Percentiles rank a stretch among this genome's conserved stretches.
Evolutionary conservation across 2,113 vertebrate genomes (phyloP).

Genomic region (Vidua chalybeata): DNA sequence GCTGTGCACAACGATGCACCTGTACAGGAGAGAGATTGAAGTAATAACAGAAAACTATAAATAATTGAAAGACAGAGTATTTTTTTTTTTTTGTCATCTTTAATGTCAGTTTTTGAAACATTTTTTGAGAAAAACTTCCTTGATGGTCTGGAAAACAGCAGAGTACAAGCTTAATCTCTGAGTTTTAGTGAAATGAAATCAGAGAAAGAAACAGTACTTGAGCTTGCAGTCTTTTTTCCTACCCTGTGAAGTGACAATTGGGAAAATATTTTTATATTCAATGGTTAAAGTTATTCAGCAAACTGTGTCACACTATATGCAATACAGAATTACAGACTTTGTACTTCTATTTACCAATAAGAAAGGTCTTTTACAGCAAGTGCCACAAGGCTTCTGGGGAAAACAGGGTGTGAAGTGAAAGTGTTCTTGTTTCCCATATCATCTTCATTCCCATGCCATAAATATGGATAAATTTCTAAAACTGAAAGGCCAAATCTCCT

Average conservation of each 20-base stretch:
- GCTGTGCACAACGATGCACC: slow-evolving; percentile 7
- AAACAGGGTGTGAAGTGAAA: neutral
- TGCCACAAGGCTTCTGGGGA: neutral
- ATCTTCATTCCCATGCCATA: neutral
- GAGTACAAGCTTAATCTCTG: neutral
- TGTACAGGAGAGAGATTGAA: slow-evolving; percentile 26
- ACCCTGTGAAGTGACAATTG: neutral
- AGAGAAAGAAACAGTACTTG: neutral
- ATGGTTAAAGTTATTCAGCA: neutral
- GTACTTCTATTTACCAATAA: neutral
- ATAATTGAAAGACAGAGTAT: neutral
- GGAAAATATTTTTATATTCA: slow-evolving; percentile 42
- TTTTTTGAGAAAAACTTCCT: neutral
- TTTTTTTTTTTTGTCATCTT: neutral
- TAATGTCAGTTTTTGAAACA: slow-evolving; percentile 4
- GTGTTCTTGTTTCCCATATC: neutral
- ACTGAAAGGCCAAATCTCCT: neutral
- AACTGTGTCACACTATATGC: neutral
- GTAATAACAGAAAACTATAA: neutral
- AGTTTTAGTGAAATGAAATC: neutral
- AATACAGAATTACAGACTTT: neutral
- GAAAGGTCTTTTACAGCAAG: neutral
- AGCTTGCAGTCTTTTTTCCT: neutral
- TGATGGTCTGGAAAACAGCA: slow-evolving; percentile 8
- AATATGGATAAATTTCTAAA: neutral